These are phyloP conservation scores for Garrulus glandarius DNA, from an alignment of 2,797 vertebrate species.

Conservation along the genomic window DNA sequence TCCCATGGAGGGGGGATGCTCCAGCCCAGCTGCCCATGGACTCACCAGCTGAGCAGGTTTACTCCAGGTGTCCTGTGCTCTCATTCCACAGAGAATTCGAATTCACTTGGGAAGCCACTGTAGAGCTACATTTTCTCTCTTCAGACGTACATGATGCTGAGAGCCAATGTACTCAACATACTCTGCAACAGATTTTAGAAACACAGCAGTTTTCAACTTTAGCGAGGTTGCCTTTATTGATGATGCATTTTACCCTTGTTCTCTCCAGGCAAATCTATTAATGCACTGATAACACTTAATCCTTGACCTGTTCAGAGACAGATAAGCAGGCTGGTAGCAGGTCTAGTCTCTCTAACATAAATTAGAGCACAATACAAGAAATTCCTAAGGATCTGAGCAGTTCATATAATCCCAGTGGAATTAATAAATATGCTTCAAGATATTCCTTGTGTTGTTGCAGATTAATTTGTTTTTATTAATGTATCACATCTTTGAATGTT, in stretches of 20 bases:
- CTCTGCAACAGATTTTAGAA: not conserved
- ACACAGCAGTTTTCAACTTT: not conserved
- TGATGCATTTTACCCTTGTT: not conserved
- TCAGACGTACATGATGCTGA: not conserved
- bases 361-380: not conserved
- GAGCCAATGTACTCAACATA: not conserved
- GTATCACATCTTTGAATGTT: not conserved
- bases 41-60: not conserved
- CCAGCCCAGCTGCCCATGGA: not conserved
- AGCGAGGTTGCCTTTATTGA: not conserved
- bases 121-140: not conserved
- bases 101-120: not conserved
- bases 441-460: not conserved
- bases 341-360: not conserved
- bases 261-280: slow-evolving; percentile 6
- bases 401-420: not conserved
- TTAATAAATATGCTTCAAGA: slow-evolving; percentile 20
- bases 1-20: not conserved
- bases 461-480: slow-evolving; percentile 39
- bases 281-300: not conserved
- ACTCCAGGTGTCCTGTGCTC: not conserved
- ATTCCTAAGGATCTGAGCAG: not conserved
- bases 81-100: not conserved
- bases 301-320: not conserved
- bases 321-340: slow-evolving; percentile 7